These are phyloP conservation scores for Drosophila nebulosa DNA, from an alignment of 1,140 invertebrate species.

Conservation along the genomic window DNA sequence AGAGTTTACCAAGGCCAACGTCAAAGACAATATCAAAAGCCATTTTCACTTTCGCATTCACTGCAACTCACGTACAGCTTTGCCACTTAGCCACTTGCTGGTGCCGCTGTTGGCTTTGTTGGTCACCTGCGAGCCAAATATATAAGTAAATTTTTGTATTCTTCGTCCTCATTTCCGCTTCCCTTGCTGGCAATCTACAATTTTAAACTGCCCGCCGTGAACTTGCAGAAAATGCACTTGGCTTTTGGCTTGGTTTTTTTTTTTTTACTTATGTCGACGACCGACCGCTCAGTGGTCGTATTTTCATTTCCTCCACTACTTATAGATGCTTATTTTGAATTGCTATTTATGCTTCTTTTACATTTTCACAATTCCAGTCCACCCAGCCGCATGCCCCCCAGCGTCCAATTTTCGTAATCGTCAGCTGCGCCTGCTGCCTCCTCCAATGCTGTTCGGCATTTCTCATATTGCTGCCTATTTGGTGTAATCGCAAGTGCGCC, in stretches of 20 bases:
- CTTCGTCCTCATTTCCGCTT: slow-evolving; percentile 37
- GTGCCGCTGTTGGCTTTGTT: background rate
- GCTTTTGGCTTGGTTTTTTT: background rate
- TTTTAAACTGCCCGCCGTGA: slow-evolving; percentile 27
- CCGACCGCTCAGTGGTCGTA: slow-evolving; percentile 7
- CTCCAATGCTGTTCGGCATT: slow-evolving; percentile 83
- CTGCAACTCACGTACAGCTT: slow-evolving; percentile 44
- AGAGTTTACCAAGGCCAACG: slow-evolving; percentile 38
- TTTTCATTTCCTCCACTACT: slow-evolving; percentile 4
- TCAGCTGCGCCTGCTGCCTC: slow-evolving; percentile 84
- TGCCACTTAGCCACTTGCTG: slow-evolving; percentile 27
- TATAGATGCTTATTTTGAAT: slow-evolving; percentile 14
- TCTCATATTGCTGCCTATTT: slow-evolving; percentile 83
- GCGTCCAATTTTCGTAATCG: slow-evolving; percentile 82
- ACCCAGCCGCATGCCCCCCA: slow-evolving; percentile 37
- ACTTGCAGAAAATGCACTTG: slow-evolving; percentile 39
- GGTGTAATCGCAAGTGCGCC: slow-evolving; percentile 84
- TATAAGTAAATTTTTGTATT: slow-evolving; percentile 5
- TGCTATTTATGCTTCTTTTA: slow-evolving; percentile 19
- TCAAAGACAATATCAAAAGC: slow-evolving; percentile 17
- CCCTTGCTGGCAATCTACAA: slow-evolving; percentile 36
- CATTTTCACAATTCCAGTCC: slow-evolving; percentile 31
- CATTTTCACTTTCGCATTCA: background rate
- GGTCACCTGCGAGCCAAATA: slow-evolving; percentile 14
- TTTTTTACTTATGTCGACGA: slow-evolving; percentile 6